These are phyloP conservation scores for Antheraea assamensis DNA, from an alignment of 2,888 invertebrate genomes.

Conservation along the genomic window DNA sequence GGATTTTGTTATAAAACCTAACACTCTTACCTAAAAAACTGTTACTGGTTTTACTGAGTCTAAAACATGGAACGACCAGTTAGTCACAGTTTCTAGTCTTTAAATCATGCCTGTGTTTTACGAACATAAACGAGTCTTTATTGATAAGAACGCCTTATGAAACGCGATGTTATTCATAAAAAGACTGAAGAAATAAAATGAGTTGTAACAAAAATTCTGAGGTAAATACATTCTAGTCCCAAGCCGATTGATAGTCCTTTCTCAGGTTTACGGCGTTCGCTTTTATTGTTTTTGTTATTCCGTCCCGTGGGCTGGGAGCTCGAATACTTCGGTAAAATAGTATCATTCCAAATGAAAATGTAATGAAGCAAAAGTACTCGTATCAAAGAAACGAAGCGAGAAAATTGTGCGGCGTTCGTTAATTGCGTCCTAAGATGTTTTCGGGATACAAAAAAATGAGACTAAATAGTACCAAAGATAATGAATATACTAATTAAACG, in stretches of 20 bases:
- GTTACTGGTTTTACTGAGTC: too few species aligned
- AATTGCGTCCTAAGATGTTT: constrained; percentile 18
- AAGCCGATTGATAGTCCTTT: constrained; percentile 3
- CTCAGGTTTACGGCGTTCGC: constrained; percentile 12
- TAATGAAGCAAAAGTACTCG: constrained; percentile 23
- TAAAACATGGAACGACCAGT: too few species aligned
- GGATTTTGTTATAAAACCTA: too few species aligned
- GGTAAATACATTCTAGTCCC: neutral
- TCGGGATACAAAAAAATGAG: neutral
- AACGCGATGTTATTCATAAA: neutral
- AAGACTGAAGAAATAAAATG: neutral
- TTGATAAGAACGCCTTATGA: too few species aligned
- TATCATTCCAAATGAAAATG: constrained; percentile 23
- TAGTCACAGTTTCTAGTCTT: too few species aligned
- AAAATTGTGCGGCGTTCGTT: constrained; percentile 18
- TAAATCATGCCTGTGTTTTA: too few species aligned
- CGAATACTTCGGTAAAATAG: constrained; percentile 14
- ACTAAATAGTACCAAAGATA: neutral
- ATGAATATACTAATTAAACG: neutral
- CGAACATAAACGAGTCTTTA: too few species aligned
- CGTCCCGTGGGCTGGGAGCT: constrained; percentile 7
- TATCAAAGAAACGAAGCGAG: constrained; percentile 25
- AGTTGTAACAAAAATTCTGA: neutral
- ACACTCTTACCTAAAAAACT: too few species aligned
- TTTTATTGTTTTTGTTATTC: constrained; percentile 21